A percentile compares a stretch with the other conserved stretches of the same genome.
These are phyloP conservation scores for Vanessa atalanta DNA, from an alignment of 1,140 invertebrate genomes.

Conservation along the genomic window DNA sequence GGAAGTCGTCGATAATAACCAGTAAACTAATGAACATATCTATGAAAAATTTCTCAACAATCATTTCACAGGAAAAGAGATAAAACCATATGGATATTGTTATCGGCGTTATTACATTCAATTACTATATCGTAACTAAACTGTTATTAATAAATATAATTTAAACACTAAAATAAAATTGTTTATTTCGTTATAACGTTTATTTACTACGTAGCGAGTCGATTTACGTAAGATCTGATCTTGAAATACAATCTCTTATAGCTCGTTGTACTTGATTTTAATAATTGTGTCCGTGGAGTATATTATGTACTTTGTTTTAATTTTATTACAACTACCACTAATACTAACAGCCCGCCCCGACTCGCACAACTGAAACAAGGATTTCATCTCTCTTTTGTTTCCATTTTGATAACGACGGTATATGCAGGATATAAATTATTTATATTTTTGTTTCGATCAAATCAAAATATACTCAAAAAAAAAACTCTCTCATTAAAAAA, in stretches of 20 bases:
- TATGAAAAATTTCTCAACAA: background rate
- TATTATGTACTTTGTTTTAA: background rate
- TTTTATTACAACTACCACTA: background rate
- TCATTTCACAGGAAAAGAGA: background rate
- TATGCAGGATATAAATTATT: too few relatives aligned
- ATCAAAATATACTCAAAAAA: too few relatives aligned
- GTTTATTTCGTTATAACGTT: background rate
- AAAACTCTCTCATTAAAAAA: too few relatives aligned
- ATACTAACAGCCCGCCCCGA: too few relatives aligned
- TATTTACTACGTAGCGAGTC: background rate
- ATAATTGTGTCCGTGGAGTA: background rate
- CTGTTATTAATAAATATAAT: background rate
- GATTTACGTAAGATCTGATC: slow-evolving; percentile 9
- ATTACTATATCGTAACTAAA: background rate
- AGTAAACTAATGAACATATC: too few relatives aligned
- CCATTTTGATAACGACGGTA: too few relatives aligned
- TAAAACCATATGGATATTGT: background rate
- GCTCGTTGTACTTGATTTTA: background rate
- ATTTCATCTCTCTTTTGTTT: too few relatives aligned
- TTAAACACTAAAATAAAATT: background rate
- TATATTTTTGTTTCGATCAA: too few relatives aligned
- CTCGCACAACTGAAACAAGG: too few relatives aligned
- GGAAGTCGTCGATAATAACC: too few relatives aligned
- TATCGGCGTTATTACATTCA: background rate
- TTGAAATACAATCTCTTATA: slow-evolving; percentile 6